These are phyloP conservation scores for Trileptium ribeirensis DNA, from an alignment of 2,888 invertebrate genomes.

Conservation along the genomic window DNA sequence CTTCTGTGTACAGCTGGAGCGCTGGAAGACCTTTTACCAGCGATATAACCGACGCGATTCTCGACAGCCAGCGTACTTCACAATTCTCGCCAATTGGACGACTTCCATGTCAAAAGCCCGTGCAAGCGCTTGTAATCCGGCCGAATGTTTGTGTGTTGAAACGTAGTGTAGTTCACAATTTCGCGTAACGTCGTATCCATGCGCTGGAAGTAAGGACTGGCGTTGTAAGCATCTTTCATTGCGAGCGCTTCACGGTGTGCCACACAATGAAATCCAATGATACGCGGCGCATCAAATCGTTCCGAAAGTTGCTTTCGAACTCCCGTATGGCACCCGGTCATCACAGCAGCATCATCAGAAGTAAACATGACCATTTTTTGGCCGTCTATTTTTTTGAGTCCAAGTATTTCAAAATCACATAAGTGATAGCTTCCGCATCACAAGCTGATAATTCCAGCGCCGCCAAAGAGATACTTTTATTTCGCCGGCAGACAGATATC, in stretches of 20 bases:
- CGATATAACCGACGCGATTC: background rate
- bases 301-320: background rate
- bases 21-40: background rate
- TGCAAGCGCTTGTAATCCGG: background rate
- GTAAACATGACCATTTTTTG: conserved; percentile 6
- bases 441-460: background rate
- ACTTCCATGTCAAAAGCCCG: background rate
- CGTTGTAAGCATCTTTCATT: too few relatives aligned
- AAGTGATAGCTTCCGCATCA: background rate
- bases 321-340: background rate
- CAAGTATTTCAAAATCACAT: background rate
- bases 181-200: background rate
- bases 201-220: too few relatives aligned
- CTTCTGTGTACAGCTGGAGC: background rate
- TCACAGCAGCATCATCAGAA: conserved; percentile 1
- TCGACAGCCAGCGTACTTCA: background rate
- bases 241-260: conserved; percentile 2
- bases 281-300: background rate
- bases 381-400: background rate
- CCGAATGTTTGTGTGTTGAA: background rate
- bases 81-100: background rate
- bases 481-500: background rate
- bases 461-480: background rate
- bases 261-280: background rate
- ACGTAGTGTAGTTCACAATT: background rate